phyloP scores from a whole-genome alignment of 2,797 vertebrate genomes.

The Rhinella marina region DNA sequence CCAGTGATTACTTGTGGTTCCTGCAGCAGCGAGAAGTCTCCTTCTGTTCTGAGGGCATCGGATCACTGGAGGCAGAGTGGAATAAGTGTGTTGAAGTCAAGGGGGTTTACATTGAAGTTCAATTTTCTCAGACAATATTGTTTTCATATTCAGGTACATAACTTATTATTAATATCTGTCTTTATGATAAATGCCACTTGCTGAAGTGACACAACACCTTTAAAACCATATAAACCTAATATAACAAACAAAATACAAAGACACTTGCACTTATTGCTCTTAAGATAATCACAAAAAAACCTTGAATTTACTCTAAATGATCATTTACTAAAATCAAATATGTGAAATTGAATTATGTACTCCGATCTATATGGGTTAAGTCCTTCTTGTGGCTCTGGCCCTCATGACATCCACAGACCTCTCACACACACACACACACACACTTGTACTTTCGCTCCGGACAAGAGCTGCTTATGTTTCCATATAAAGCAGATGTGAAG shows the following conservation, averaged over 20 bases:
- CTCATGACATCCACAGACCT: conserved; percentile 40
- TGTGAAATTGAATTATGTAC: conserved; percentile 13
- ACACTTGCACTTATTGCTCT: background rate
- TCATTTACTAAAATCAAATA: background rate
- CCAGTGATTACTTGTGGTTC: too few species aligned
- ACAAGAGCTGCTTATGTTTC: conserved; percentile 69
- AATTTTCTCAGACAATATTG: too few species aligned
- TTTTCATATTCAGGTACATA: too few species aligned
- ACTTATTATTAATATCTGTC: too few species aligned
- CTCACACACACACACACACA: background rate
- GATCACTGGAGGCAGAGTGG: too few species aligned
- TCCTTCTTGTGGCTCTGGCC: conserved; percentile 42
- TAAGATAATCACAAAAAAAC: background rate
- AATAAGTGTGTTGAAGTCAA: too few species aligned
- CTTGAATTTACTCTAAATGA: background rate
- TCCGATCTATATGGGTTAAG: conserved; percentile 60
- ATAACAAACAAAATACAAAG: background rate
- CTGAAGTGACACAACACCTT: too few species aligned
- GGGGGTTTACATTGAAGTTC: too few species aligned
- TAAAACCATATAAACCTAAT: too few species aligned
- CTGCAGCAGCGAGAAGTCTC: too few species aligned
- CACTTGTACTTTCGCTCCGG: conserved; percentile 33
- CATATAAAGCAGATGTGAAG: conserved; percentile 68
- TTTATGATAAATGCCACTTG: too few species aligned
- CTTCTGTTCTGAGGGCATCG: too few species aligned